Evolutionary conservation across 1,140 invertebrate genomes (phyloP).

Genomic region (Drosophila punjabiensis): DNA sequence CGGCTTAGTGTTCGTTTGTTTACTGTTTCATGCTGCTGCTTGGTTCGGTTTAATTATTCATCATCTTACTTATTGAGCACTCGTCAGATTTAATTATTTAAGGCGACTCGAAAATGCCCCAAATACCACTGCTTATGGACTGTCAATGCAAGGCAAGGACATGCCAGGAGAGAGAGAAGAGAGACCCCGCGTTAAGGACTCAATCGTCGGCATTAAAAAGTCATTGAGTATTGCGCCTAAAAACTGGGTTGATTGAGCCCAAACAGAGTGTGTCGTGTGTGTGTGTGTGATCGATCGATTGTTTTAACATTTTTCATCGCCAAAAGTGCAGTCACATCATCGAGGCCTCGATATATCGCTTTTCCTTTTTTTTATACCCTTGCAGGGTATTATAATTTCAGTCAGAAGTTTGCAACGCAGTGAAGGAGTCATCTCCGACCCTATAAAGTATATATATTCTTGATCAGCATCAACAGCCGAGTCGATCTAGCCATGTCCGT

Average conservation of each 20-base stretch:
- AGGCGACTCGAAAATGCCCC: slow-evolving; percentile 21
- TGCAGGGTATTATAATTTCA: too few relatives aligned
- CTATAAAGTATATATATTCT: too few relatives aligned
- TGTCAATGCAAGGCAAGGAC: slow-evolving; percentile 27
- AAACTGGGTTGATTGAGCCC: slow-evolving; percentile 39
- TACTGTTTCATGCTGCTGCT: slow-evolving; percentile 7
- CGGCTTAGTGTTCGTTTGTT: slow-evolving; percentile 1
- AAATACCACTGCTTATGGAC: slow-evolving; percentile 24
- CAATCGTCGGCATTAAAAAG: slow-evolving; percentile 26
- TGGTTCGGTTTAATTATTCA: slow-evolving; percentile 32
- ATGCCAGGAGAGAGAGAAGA: slow-evolving; percentile 1
- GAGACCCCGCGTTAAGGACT: slow-evolving; percentile 13
- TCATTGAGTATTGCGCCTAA: slow-evolving; percentile 18
- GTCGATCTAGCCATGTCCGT: too few relatives aligned
- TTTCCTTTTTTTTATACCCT: background rate
- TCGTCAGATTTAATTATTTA: slow-evolving; percentile 39
- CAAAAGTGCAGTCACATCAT: slow-evolving; percentile 25
- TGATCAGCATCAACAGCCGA: too few relatives aligned
- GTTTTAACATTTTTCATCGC: slow-evolving; percentile 35
- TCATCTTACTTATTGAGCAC: slow-evolving; percentile 28
- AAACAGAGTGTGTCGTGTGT: slow-evolving; percentile 9
- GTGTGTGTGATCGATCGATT: slow-evolving; percentile 21
- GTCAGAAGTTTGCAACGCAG: too few relatives aligned
- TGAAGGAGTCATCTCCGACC: too few relatives aligned
- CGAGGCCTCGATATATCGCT: background rate